A percentile compares a stretch with the other conserved stretches of the same genome.
phyloP scores from a whole-genome alignment of 2,888 invertebrate species.

The Drosophila pseudotakahashii region DNA sequence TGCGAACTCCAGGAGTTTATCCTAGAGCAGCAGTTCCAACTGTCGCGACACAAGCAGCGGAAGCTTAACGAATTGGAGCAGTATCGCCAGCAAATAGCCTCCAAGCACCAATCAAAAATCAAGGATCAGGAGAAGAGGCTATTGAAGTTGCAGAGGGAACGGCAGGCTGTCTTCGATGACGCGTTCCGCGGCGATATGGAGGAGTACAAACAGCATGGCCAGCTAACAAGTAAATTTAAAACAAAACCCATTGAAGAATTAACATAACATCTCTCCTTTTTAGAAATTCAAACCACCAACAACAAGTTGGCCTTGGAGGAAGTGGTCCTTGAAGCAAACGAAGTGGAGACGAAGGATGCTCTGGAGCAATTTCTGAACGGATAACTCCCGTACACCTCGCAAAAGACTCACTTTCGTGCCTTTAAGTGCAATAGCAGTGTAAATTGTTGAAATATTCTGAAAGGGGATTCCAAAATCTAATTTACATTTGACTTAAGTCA shows the following conservation, averaged over 20 bases:
- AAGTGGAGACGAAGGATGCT: slow-evolving; percentile 86
- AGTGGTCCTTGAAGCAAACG: slow-evolving; percentile 86
- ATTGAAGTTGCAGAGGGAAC: slow-evolving; percentile 86
- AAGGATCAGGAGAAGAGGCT: slow-evolving; percentile 86
- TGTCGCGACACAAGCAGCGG: slow-evolving; percentile 87
- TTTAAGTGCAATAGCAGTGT: slow-evolving; percentile 50
- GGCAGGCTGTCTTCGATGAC: slow-evolving; percentile 89
- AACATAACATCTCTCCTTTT: slow-evolving; percentile 1
- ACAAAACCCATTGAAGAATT: not conserved
- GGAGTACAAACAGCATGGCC: slow-evolving; percentile 87
- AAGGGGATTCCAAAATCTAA: not conserved
- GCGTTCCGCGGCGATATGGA: slow-evolving; percentile 89
- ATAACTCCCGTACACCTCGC: slow-evolving; percentile 57
- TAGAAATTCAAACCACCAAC: slow-evolving; percentile 73
- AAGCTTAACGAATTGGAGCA: slow-evolving; percentile 86
- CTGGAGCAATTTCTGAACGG: slow-evolving; percentile 87
- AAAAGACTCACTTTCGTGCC: slow-evolving; percentile 42
- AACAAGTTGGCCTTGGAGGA: slow-evolving; percentile 86
- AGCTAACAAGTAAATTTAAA: slow-evolving; percentile 86
- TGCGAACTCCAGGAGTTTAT: slow-evolving; percentile 87
- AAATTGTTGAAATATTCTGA: slow-evolving; percentile 20
- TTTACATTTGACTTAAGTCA: not conserved
- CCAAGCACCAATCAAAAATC: slow-evolving; percentile 86
- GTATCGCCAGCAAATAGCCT: slow-evolving; percentile 85
- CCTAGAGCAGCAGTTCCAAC: slow-evolving; percentile 87